Evolutionary conservation across 2,888 invertebrate species (phyloP).

Genomic region (Cryptocheilus praepositus): DNA sequence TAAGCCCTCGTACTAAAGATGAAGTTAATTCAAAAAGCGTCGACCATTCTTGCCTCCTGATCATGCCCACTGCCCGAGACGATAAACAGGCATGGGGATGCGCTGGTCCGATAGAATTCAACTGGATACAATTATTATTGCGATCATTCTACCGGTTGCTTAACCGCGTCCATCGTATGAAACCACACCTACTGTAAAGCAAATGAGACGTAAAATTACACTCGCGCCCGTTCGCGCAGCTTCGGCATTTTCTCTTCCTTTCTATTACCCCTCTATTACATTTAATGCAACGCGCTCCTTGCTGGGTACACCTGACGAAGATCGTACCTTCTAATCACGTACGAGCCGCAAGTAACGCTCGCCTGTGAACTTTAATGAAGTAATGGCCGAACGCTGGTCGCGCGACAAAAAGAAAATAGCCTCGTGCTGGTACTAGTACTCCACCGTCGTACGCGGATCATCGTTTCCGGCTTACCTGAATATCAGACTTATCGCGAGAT

Average conservation of each 20-base stretch:
- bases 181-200: slow-evolving; percentile 34
- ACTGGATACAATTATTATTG: slow-evolving; percentile 24
- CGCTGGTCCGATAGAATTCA: slow-evolving; percentile 25
- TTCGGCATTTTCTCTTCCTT: slow-evolving; percentile 31
- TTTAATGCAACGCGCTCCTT: slow-evolving; percentile 15
- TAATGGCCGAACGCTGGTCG: slow-evolving; percentile 5
- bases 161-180: slow-evolving; percentile 22
- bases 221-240: slow-evolving; percentile 14
- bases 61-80: no score
- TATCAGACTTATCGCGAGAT: no score
- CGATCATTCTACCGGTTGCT: slow-evolving; percentile 31
- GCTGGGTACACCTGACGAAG: slow-evolving; percentile 20
- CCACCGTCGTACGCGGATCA: no score
- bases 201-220: slow-evolving; percentile 55
- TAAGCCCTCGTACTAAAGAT: no score
- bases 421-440: no score
- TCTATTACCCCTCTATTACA: slow-evolving; percentile 35
- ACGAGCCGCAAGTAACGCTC: slow-evolving; percentile 23
- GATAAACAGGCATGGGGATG: not conserved
- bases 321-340: slow-evolving; percentile 30
- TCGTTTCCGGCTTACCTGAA: no score
- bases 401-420: slow-evolving; percentile 1
- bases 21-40: no score
- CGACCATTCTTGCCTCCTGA: no score
- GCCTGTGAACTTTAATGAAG: slow-evolving; percentile 26